Conservation (phyloP, 2,797 vertebrate genomes). For the Sebastes cheni region DNA sequence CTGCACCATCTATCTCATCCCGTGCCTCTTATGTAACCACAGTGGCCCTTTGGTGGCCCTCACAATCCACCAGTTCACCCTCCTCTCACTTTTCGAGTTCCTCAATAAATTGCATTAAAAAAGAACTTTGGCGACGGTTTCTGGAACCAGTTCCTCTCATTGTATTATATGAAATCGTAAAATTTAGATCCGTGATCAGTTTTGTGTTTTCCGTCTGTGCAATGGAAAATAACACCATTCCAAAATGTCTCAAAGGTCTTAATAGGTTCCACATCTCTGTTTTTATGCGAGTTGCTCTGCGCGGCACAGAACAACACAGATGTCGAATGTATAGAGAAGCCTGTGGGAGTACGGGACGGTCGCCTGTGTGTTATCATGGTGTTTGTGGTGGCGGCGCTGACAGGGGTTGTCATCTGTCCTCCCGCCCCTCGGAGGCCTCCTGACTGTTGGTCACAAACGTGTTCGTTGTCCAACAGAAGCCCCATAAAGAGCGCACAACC, state of each 20-base stretch:
- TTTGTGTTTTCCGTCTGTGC: constrained; percentile 40
- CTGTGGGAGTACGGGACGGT: constrained; percentile 1
- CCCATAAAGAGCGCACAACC: constrained; percentile 23
- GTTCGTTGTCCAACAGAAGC: constrained; percentile 42
- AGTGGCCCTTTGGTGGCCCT: background rate
- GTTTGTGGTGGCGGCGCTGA: constrained; percentile 60
- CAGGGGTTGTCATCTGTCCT: constrained; percentile 59
- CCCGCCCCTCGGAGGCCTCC: constrained; percentile 15
- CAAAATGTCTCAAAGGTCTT: constrained; percentile 25
- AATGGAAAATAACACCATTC: constrained; percentile 50
- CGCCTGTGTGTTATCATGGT: constrained; percentile 36
- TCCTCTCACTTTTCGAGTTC: constrained; percentile 36
- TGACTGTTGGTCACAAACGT: constrained; percentile 21
- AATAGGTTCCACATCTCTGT: constrained; percentile 57
- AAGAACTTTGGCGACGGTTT: constrained; percentile 32
- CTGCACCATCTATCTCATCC: background rate
- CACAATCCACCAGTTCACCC: constrained; percentile 15
- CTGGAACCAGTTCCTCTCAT: constrained; percentile 25
- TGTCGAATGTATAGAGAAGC: constrained; percentile 24
- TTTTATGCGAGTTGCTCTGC: constrained; percentile 25
- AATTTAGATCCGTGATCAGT: constrained; percentile 37
- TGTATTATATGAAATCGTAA: constrained; percentile 48
- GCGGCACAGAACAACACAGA: constrained; percentile 41
- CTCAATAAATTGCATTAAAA: constrained; percentile 39
- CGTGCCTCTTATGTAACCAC: background rate